phyloP scores from a whole-genome alignment of 2,113 vertebrate genomes.

The Micronycteris hirsuta region DNA sequence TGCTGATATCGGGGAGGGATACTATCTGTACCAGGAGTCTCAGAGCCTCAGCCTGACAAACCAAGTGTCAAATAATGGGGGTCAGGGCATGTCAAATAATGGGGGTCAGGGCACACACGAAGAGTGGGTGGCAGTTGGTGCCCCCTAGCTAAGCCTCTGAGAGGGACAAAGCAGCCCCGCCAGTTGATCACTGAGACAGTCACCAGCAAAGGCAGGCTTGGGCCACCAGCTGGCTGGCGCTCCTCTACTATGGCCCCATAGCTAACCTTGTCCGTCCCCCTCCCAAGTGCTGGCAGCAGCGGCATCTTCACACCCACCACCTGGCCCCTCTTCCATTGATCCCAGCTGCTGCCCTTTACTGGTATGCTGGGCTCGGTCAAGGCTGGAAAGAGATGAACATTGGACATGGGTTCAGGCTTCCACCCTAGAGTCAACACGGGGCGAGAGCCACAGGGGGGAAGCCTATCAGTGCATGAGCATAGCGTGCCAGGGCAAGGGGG shows the following conservation, averaged over 20 bases:
- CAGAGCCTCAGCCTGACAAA: not conserved
- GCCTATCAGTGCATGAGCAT: not conserved
- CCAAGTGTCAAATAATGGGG: not conserved
- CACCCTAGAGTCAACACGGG: not conserved
- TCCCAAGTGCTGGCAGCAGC: not conserved
- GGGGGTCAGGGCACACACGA: not conserved
- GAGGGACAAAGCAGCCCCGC: not conserved
- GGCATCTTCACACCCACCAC: not conserved
- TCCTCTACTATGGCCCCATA: not conserved
- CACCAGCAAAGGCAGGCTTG: not conserved
- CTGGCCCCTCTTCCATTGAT: not conserved
- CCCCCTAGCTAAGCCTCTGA: not conserved
- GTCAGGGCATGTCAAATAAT: not conserved
- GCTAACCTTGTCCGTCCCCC: not conserved
- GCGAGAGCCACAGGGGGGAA: not conserved
- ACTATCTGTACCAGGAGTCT: not conserved
- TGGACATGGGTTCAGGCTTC: not conserved
- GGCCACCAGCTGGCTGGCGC: not conserved
- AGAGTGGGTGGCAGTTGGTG: not conserved
- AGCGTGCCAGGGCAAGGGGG: not conserved
- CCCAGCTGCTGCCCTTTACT: not conserved
- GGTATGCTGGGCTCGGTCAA: not conserved
- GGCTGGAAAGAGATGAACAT: not conserved
- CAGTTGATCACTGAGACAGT: not conserved
- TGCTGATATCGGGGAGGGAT: not conserved